Percentiles rank a stretch among this genome's conserved stretches.
These are phyloP conservation scores for Mormyrus lacerda DNA, from an alignment of 2,113 vertebrate genomes.

Conservation along the genomic window DNA sequence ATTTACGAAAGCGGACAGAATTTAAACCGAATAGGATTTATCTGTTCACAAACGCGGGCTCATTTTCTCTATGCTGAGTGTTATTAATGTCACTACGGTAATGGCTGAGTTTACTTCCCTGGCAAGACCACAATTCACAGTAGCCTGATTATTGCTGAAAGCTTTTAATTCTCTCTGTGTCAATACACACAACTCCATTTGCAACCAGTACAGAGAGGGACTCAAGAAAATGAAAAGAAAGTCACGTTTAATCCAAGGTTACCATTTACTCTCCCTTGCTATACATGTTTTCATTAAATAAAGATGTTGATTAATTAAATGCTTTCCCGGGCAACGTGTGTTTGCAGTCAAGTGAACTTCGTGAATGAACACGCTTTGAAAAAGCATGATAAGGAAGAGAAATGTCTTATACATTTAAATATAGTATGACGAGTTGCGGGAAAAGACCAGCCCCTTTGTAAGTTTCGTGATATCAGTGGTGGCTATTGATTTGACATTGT, in stretches of 20 bases:
- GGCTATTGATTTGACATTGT: not conserved
- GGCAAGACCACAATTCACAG: not conserved
- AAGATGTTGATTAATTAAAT: not conserved
- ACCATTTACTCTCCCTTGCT: not conserved
- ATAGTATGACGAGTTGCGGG: not conserved
- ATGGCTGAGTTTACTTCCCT: not conserved
- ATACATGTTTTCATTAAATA: not conserved
- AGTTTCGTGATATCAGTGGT: not conserved
- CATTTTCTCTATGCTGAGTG: not conserved
- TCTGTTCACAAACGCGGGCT: not conserved
- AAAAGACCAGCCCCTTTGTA: not conserved
- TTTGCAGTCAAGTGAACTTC: not conserved
- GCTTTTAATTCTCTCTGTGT: slow-evolving; percentile 8
- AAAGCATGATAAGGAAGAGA: not conserved
- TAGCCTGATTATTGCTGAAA: slow-evolving; percentile 18
- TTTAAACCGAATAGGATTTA: not conserved
- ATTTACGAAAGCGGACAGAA: not conserved
- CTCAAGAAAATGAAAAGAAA: slow-evolving; percentile 51
- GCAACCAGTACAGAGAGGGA: slow-evolving; percentile 21
- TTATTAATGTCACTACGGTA: not conserved
- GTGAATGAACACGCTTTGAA: not conserved
- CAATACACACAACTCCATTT: slow-evolving; percentile 20
- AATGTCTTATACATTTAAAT: not conserved
- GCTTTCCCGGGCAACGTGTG: not conserved
- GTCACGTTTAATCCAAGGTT: slow-evolving; percentile 26